Percentiles rank a stretch among this genome's conserved stretches.
phyloP scores from a whole-genome alignment of 1,140 invertebrate genomes.

The Musca vetustissima region DNA sequence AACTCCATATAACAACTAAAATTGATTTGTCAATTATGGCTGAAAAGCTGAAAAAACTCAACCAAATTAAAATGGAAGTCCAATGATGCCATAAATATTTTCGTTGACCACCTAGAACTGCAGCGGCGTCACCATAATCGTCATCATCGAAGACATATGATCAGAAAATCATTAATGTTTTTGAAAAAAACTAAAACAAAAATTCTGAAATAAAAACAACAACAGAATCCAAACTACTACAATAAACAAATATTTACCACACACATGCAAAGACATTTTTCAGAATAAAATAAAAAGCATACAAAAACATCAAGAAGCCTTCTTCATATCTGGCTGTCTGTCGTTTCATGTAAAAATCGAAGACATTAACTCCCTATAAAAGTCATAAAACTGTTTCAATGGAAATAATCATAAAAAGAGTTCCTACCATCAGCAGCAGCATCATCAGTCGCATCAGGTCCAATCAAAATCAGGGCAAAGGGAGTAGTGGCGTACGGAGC shows the following conservation, averaged over 20 bases:
- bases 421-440: background rate
- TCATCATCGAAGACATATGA: background rate
- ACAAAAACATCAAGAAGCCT: background rate
- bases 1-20: background rate
- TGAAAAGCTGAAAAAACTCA: background rate
- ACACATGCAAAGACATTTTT: conserved; percentile 14
- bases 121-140: background rate
- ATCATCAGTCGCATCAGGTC: too few species aligned
- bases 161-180: background rate
- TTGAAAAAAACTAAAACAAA: background rate
- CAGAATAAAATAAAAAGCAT: background rate
- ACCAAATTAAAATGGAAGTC: background rate
- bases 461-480: background rate
- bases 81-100: conserved; percentile 11
- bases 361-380: conserved; percentile 1
- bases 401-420: conserved; percentile 21
- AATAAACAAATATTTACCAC: conserved; percentile 17
- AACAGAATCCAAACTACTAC: background rate
- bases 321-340: background rate
- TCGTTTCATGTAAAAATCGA: background rate
- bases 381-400: conserved; percentile 15
- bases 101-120: conserved; percentile 13
- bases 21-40: conserved; percentile 12
- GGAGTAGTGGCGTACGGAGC: background rate
- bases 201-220: too few species aligned